These are phyloP conservation scores for Tromatobia lineatoria DNA, from an alignment of 2,888 invertebrate genomes.

Conservation along the genomic window DNA sequence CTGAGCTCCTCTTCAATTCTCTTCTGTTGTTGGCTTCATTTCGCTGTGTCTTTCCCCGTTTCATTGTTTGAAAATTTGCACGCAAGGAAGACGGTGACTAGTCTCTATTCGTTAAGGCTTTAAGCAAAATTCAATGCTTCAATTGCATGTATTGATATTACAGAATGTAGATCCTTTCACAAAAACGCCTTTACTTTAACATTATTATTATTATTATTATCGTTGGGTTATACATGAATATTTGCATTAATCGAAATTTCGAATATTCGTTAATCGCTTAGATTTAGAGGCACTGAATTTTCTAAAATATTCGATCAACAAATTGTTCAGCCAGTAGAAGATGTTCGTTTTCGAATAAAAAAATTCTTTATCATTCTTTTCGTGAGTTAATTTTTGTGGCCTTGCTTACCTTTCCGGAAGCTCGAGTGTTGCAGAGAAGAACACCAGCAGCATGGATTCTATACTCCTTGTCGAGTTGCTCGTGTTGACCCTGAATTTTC, in stretches of 20 bases:
- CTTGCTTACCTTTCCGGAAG: slow-evolving; percentile 88
- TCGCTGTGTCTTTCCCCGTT: slow-evolving; percentile 24
- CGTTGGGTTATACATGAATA: too few species aligned
- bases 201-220: too few species aligned
- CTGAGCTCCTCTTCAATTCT: not conserved
- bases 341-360: too few species aligned
- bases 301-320: too few species aligned
- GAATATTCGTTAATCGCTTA: too few species aligned
- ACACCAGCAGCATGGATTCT: slow-evolving; percentile 89
- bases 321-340: too few species aligned
- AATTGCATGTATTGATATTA: not conserved
- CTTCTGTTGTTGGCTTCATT: slow-evolving; percentile 11
- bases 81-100: too few species aligned
- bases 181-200: not conserved
- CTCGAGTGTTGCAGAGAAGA: slow-evolving; percentile 88
- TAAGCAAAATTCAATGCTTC: not conserved
- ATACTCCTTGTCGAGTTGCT: slow-evolving; percentile 90
- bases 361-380: too few species aligned
- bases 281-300: too few species aligned
- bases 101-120: too few species aligned
- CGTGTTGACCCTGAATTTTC: slow-evolving; percentile 90
- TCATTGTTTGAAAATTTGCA: slow-evolving; percentile 35
- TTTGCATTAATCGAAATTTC: too few species aligned
- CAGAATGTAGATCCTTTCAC: not conserved
- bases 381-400: not conserved